phyloP scores from a whole-genome alignment of 2,113 vertebrate species.

The Pavo muticus region DNA sequence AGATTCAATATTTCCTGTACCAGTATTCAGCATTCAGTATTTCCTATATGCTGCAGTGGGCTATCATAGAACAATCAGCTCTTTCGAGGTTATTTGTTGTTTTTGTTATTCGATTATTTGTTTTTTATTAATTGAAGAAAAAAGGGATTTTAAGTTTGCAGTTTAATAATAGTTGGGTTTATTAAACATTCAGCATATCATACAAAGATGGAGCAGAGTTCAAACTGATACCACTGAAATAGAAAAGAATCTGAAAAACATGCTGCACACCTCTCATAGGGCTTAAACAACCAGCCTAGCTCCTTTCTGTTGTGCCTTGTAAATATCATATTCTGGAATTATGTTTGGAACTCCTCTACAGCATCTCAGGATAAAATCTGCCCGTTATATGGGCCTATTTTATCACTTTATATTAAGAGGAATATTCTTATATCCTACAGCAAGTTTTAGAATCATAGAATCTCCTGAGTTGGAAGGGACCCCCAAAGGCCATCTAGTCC shows the following conservation, averaged over 20 bases:
- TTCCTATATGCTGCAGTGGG: background rate
- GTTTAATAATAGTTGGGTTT: background rate
- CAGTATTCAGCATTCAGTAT: background rate
- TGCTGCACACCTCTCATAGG: background rate
- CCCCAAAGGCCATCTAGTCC: too few species aligned
- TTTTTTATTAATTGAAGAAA: background rate
- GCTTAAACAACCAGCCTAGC: background rate
- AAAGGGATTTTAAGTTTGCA: background rate
- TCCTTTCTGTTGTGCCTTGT: background rate
- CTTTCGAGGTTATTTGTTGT: background rate
- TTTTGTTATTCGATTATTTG: background rate
- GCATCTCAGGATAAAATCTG: fast-evolving
- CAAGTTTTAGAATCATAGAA: background rate
- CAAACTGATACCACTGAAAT: background rate
- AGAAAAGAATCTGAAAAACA: background rate
- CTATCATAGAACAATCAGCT: background rate
- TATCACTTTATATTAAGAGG: background rate
- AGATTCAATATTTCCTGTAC: background rate
- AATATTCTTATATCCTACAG: background rate
- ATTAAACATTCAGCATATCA: background rate
- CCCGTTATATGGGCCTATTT: background rate
- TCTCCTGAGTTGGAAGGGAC: too few species aligned
- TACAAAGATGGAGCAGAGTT: background rate
- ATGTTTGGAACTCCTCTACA: background rate
- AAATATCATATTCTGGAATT: background rate